phyloP scores from a whole-genome alignment of 1,140 invertebrate genomes.

The Dryas iulia region DNA sequence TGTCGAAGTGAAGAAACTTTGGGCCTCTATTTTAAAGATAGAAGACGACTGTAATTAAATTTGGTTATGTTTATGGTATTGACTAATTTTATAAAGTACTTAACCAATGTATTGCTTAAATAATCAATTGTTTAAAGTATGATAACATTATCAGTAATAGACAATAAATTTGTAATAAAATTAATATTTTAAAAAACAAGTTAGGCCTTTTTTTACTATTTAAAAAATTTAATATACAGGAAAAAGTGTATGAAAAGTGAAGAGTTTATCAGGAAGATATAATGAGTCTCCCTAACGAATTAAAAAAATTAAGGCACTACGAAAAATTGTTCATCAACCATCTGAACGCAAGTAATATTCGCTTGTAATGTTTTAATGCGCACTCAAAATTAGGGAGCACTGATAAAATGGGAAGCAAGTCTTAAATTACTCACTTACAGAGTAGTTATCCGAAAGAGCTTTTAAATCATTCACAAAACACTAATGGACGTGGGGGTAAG shows the following conservation, averaged over 20 bases:
- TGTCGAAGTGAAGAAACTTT: neutral
- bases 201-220: neutral
- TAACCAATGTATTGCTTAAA: no score
- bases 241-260: neutral
- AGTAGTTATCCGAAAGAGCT: constrained; percentile 80
- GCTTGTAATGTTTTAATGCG: constrained; percentile 76
- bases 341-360: constrained; percentile 38
- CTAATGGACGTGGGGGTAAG: constrained; percentile 76
- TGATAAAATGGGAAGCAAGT: constrained; percentile 78
- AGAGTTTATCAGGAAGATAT: constrained; percentile 5
- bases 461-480: constrained; percentile 81
- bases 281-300: constrained; percentile 15
- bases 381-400: constrained; percentile 78
- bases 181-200: no score
- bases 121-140: no score
- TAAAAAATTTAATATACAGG: neutral
- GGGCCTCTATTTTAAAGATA: neutral
- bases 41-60: neutral
- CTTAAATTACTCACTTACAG: constrained; percentile 80
- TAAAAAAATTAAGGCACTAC: constrained; percentile 19
- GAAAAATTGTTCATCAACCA: constrained; percentile 29
- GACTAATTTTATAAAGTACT: no score
- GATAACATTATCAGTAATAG: no score
- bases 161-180: no score
- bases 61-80: neutral